Evolutionary conservation across 2,797 vertebrate genomes (phyloP).

Genomic region (Platalea minor): DNA sequence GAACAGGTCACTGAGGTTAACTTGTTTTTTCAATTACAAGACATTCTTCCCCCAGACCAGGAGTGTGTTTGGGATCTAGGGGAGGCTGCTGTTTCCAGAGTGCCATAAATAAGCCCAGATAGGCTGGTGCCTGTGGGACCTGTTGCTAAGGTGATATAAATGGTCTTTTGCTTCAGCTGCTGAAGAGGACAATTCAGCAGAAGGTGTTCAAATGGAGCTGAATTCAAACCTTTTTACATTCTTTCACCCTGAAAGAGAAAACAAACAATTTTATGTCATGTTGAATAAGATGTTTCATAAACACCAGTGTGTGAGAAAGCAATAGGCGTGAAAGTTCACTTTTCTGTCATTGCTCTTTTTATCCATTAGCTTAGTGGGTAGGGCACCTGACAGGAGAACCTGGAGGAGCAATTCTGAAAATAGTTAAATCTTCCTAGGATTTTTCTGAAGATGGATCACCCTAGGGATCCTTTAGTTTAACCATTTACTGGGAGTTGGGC

Average conservation of each 20-base stretch:
- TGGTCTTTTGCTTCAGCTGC: background rate
- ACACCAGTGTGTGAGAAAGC: background rate
- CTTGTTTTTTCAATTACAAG: background rate
- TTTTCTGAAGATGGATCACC: background rate
- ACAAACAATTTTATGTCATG: background rate
- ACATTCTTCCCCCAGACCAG: background rate
- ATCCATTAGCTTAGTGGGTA: background rate
- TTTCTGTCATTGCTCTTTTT: background rate
- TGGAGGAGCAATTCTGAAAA: background rate
- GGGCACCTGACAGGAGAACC: background rate
- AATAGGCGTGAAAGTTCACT: background rate
- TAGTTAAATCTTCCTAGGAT: background rate
- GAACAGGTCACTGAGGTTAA: accelerated
- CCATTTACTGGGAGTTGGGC: background rate
- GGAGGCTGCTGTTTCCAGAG: background rate
- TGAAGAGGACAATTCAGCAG: background rate
- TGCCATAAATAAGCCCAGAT: background rate
- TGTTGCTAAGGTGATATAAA: background rate
- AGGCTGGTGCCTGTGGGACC: background rate
- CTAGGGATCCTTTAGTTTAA: background rate
- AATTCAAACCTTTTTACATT: background rate
- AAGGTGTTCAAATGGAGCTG: background rate
- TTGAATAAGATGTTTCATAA: background rate
- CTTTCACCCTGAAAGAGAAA: background rate
- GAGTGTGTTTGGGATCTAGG: background rate